Conservation (phyloP, 2,888 invertebrate species). For the Tetranychus truncatus region DNA sequence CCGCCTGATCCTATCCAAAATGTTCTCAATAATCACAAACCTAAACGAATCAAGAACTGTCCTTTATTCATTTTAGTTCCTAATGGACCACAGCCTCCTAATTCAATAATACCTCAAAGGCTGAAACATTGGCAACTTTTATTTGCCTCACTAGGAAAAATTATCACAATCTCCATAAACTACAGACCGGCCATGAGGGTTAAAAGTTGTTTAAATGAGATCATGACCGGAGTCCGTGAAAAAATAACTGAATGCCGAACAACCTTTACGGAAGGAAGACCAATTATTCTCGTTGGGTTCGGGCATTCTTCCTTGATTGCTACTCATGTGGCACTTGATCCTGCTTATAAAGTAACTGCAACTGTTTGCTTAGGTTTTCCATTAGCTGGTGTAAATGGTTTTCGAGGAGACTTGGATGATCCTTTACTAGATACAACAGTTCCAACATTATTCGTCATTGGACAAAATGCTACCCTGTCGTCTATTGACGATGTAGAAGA, state of each 20-base stretch:
- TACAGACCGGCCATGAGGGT: conserved; percentile 28
- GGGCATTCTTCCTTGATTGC: conserved; percentile 56
- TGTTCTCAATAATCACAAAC: conserved; percentile 43
- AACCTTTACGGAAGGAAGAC: conserved; percentile 45
- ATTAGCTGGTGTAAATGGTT: conserved; percentile 49
- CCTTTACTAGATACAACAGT: conserved; percentile 49
- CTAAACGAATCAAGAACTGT: conserved; percentile 48
- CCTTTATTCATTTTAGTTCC: conserved; percentile 43
- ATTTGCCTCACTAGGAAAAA: conserved; percentile 47
- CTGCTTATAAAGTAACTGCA: conserved; percentile 40
- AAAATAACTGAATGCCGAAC: conserved; percentile 45
- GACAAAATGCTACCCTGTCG: conserved; percentile 45
- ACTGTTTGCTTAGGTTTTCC: conserved; percentile 62
- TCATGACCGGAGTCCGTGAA: conserved; percentile 41
- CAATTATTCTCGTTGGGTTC: conserved; percentile 56
- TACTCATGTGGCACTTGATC: conserved; percentile 31
- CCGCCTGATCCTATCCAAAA: conserved; percentile 45
- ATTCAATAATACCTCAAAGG: conserved; percentile 35
- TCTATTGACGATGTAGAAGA: conserved; percentile 58
- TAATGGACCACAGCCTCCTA: conserved; percentile 29
- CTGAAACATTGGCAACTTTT: conserved; percentile 51
- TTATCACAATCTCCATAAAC: conserved; percentile 43
- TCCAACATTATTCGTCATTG: conserved; percentile 58
- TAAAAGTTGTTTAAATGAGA: conserved; percentile 31
- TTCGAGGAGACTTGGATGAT: conserved; percentile 56